Evolutionary conservation across 2,888 invertebrate genomes (phyloP).

Genomic region (Ormyrus labotus): DNA sequence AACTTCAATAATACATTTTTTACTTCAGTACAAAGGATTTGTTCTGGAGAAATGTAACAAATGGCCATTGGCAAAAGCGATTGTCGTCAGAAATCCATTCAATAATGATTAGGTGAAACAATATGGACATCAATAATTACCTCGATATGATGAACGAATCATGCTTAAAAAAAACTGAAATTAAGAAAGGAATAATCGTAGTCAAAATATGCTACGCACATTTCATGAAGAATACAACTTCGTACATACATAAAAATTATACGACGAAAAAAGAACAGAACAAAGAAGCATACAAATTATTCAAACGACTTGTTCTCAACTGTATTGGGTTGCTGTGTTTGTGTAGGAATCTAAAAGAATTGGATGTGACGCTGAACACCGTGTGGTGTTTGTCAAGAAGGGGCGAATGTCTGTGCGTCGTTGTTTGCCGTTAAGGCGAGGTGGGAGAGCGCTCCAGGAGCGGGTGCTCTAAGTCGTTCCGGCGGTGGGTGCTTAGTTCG

Average conservation of each 20-base stretch:
- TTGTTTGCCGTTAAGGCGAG: too few species aligned
- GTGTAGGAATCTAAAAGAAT: constrained; percentile 22
- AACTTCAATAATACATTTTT: constrained; percentile 37
- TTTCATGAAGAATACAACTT: constrained; percentile 51
- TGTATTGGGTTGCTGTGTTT: constrained; percentile 36
- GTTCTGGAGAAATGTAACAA: background rate
- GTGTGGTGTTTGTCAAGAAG: too few species aligned
- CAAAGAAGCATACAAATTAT: too few species aligned
- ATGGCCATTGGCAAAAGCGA: constrained; percentile 50
- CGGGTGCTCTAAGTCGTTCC: too few species aligned
- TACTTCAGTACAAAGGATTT: constrained; percentile 44
- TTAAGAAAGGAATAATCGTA: constrained; percentile 10
- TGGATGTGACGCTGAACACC: too few species aligned
- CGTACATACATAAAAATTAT: too few species aligned
- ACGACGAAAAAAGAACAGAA: too few species aligned
- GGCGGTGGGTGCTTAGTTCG: too few species aligned
- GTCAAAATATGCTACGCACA: constrained; percentile 55
- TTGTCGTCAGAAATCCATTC: constrained; percentile 48
- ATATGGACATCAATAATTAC: constrained; percentile 41
- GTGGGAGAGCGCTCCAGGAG: too few species aligned
- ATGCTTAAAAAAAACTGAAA: background rate
- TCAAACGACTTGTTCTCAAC: too few species aligned
- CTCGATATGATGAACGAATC: constrained; percentile 44
- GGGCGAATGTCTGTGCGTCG: too few species aligned
- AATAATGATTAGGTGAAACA: constrained; percentile 41